Evolutionary conservation across 2,888 invertebrate species (phyloP), one percentile per base, ranked within the genome.

Genomic region (Caenorhabditis plicata): DNA sequence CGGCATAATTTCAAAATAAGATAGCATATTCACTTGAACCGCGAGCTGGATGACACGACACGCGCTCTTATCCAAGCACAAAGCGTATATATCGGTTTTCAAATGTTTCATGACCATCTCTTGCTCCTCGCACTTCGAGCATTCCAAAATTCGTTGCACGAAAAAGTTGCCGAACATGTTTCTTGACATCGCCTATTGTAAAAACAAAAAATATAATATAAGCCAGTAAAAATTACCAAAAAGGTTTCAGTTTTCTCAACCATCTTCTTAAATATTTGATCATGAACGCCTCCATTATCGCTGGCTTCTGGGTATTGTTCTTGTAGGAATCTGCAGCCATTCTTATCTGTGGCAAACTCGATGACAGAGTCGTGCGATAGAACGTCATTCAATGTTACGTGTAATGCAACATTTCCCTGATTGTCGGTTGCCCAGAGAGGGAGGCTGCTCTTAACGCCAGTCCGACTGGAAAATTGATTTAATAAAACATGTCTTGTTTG

Each of bases 41-140:
- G 71, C 66, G 40, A 74, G 71, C 51, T 78, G 78, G 4, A 78
- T 67, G 8, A 78, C 77, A n/a, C 78, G 67, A 42, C 78, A 78
- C 2, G 73, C 71, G 42, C 74, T 77, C 19, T 74, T 64, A 46
- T 76, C 73, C 36, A 71, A 46, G 43, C 74, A 70, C 25, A 75
- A 57, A 11, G 42, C 27, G 47, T 50, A 58, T 60, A 73, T 70
- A 17, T 68, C 57, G 27, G 49, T 47, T 8, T 42, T 26, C 9
- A 71, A 40, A 27, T 53, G 46, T 20, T 49, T 46, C 26, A 50
- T 46, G 23, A 73, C 57, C 9, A 56, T 41, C 39, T 56, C 40
- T 44, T 57, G 58, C 35, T 68, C 56, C 29, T 51, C 57, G 8
- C 42, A 26, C 11, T 50, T 44, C 4, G 67, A 53, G 27, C 47